Percentiles rank a stretch among this genome's conserved stretches.
Conservation (phyloP, 2,888 invertebrate species). For the Isoperla grammatica region DNA sequence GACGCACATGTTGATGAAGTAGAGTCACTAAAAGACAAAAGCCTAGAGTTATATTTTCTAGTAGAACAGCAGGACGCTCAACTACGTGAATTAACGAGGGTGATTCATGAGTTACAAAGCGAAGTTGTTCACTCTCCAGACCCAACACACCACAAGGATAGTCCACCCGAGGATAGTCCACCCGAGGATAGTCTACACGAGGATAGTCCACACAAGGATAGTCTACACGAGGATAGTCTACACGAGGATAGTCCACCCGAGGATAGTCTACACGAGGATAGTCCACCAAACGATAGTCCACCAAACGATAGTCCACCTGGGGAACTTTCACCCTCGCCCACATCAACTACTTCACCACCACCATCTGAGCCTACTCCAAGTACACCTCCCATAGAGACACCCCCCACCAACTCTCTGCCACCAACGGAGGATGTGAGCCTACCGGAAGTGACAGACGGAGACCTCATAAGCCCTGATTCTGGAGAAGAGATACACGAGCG, state of each 20-base stretch:
- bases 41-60: conserved; percentile 66
- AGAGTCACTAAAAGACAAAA: conserved; percentile 55
- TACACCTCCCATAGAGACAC: too few species aligned
- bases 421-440: too few species aligned
- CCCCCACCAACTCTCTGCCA: too few species aligned
- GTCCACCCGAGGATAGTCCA: too few species aligned
- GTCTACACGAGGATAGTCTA: too few species aligned
- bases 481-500: not conserved
- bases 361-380: not conserved
- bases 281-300: conserved; percentile 17
- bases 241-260: too few species aligned
- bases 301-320: not conserved
- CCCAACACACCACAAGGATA: not conserved
- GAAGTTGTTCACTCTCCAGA: conserved; percentile 30
- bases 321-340: conserved; percentile 31
- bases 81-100: conserved; percentile 67
- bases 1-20: conserved; percentile 59
- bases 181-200: too few species aligned
- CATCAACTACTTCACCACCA: conserved; percentile 31
- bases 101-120: conserved; percentile 31
- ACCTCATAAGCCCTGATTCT: not conserved
- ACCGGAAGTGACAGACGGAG: too few species aligned
- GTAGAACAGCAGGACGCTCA: conserved; percentile 73
- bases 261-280: too few species aligned
- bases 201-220: too few species aligned